Evolutionary conservation across 1,140 invertebrate genomes (phyloP).

Genomic region (Drosophila pallidifrons): DNA sequence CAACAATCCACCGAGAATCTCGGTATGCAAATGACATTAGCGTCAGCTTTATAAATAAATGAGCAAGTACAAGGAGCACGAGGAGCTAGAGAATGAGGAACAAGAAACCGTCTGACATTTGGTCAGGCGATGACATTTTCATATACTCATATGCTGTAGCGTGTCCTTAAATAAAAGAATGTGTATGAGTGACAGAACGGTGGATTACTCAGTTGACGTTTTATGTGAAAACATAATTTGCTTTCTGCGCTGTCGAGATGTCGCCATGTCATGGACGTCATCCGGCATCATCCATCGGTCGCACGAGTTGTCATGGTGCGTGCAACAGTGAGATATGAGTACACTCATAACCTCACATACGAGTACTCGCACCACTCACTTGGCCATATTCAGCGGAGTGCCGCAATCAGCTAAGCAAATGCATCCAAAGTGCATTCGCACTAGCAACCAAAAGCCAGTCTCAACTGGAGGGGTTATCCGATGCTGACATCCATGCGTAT

Average conservation of each 20-base stretch:
- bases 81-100: neutral
- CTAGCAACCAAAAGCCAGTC: slow-evolving; percentile 1
- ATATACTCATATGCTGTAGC: neutral
- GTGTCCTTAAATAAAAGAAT: slow-evolving; percentile 18
- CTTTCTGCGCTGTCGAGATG: slow-evolving; percentile 39
- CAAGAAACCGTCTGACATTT: slow-evolving; percentile 35
- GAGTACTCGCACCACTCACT: slow-evolving; percentile 13
- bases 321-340: slow-evolving; percentile 58
- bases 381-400: slow-evolving; percentile 14
- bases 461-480: neutral
- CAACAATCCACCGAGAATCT: slow-evolving; percentile 35
- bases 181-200: neutral
- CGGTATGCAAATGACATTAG: slow-evolving; percentile 48
- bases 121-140: slow-evolving; percentile 32
- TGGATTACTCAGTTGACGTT: slow-evolving; percentile 57
- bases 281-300: slow-evolving; percentile 16
- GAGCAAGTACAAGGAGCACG: slow-evolving; percentile 1
- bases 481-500: slow-evolving; percentile 17
- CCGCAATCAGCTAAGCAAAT: slow-evolving; percentile 65
- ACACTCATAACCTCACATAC: slow-evolving; percentile 6
- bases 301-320: slow-evolving; percentile 37
- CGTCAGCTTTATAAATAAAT: slow-evolving; percentile 45
- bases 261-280: slow-evolving; percentile 17
- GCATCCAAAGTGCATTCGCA: slow-evolving; percentile 49
- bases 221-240: slow-evolving; percentile 77